phyloP scores from a whole-genome alignment of 2,113 vertebrate genomes.

The Arenaria interpres region DNA sequence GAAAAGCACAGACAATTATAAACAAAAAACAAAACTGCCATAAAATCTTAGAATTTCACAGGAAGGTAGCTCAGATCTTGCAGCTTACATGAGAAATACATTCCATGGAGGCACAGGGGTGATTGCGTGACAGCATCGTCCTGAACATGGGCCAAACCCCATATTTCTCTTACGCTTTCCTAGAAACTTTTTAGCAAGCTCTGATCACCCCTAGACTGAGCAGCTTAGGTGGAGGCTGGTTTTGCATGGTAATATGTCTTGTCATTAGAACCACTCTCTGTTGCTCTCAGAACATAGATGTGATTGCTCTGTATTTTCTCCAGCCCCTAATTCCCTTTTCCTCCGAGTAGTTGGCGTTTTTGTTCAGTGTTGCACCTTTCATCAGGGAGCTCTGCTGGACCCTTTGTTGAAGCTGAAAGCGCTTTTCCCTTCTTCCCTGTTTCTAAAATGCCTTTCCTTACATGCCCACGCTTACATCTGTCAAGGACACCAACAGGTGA shows the following conservation, averaged over 20 bases:
- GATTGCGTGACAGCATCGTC: not conserved
- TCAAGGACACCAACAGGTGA: constrained; percentile 71
- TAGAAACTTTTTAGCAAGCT: not conserved
- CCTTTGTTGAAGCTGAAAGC: rapidly evolving
- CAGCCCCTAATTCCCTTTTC: not conserved
- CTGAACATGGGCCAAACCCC: rapidly evolving
- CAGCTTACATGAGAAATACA: not conserved
- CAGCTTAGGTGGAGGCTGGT: not conserved
- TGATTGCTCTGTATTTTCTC: not conserved
- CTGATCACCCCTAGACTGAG: not conserved
- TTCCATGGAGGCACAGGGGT: not conserved
- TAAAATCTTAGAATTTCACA: not conserved
- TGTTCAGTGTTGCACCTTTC: not conserved
- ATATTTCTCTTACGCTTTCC: not conserved
- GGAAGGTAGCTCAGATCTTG: not conserved
- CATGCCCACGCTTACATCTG: constrained; percentile 6
- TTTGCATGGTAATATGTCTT: not conserved
- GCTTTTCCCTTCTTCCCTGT: not conserved
- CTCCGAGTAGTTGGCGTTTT: not conserved
- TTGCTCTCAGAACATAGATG: not conserved
- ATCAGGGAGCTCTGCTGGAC: not conserved
- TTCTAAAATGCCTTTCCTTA: not conserved
- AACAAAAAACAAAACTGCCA: not conserved
- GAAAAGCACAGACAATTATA: not conserved
- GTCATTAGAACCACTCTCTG: not conserved